Evolutionary conservation across 64 coral and sea anemone genomes (phyloP), one percentile per base, ranked within the genome.

Genomic region (Porites australiensis): DNA sequence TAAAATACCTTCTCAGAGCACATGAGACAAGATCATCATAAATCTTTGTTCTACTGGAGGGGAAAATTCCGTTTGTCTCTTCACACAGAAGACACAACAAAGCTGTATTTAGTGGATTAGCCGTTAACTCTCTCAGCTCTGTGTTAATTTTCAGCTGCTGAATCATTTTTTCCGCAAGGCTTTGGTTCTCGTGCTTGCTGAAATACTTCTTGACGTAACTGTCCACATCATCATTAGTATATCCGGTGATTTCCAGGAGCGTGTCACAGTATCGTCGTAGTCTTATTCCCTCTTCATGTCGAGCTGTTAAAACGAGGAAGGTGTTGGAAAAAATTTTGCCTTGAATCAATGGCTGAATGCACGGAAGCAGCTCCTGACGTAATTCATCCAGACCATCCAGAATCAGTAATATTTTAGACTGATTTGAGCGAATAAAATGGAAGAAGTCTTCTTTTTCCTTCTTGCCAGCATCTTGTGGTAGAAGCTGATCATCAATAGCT

Each of bases 371-470:
- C 3, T 19, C 64, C 23, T 75, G 19, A n/a, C 44, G 43, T 47
- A 58, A 43, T 72, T 89, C 72, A 21, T 89, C 87, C 51, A 76
- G 55, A 43, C 86, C 86, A n/a, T 88, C 86, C 13, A 88, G 19
- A 44, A 88, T 9, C 62, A 88, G 49, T 50, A 88, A 50, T 18
- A 88, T 58, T 58, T 18, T 88, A 45, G 48, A 12, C 86, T 88
- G 86, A 57, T 88, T 88, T 13, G 8, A 27, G 5, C 20, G 22
- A 55, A 88, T 58, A 50, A 75, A 88, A 2, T 88, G 68, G 10
- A 88, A 57, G 12, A 88, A 12, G 5, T 44, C 14, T 77, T 77
- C 20, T 51, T 19, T 23, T 23, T 9, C 49, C 16, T 88, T 37
- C 13, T 75, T 58, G 37, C 57, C 50, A 3, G 45, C 77, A 50